phyloP scores from a whole-genome alignment of 2,113 vertebrate genomes.

The Thamnophis sirtalis region DNA sequence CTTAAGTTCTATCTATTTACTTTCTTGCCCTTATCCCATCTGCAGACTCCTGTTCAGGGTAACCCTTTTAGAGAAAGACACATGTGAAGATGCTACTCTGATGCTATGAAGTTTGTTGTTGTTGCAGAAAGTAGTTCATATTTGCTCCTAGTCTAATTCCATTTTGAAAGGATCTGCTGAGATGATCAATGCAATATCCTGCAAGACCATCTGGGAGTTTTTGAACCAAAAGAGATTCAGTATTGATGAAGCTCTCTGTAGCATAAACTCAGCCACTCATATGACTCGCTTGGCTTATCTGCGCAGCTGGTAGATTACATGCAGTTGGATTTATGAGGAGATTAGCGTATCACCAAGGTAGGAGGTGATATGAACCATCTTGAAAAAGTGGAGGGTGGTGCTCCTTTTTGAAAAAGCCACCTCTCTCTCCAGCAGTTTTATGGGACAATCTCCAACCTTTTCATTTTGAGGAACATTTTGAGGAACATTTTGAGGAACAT shows the following conservation, averaged over 20 bases:
- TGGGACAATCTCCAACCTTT: neutral
- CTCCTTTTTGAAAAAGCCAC: neutral
- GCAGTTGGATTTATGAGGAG: neutral
- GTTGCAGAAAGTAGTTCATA: neutral
- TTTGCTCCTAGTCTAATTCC: neutral
- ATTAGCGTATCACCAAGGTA: neutral
- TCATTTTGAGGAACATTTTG: neutral
- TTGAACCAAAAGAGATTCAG: neutral
- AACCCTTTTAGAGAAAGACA: neutral
- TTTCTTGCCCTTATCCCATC: neutral
- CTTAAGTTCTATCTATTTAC: neutral
- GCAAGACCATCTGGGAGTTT: neutral
- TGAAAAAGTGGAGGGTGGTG: neutral
- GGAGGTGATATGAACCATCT: neutral
- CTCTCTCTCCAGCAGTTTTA: neutral
- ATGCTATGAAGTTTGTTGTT: neutral
- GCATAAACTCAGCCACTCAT: neutral
- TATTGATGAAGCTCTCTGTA: neutral
- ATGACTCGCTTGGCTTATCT: neutral
- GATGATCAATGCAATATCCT: neutral
- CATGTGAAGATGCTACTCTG: neutral
- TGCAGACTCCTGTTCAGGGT: neutral
- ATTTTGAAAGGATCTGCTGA: neutral
- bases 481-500: neutral
- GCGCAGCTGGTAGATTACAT: neutral